Evolutionary conservation across 2,113 vertebrate genomes (phyloP), one percentile per base, ranked within the genome.

Genomic region (Oryzias woworae): DNA sequence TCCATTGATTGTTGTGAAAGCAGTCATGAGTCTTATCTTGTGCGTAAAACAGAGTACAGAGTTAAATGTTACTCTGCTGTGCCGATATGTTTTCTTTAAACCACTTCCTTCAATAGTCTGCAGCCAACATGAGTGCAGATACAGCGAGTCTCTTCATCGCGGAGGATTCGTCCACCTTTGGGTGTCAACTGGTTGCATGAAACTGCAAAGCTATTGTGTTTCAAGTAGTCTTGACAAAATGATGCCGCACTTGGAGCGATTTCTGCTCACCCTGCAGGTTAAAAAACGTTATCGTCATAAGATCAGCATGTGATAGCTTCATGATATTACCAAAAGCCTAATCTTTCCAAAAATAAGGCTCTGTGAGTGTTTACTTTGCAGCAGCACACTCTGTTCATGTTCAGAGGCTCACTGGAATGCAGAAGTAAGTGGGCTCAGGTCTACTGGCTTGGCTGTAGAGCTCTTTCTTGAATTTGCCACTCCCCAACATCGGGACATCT

Each of bases 301-400:
- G 82, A 82, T 78, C 71, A 70, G 69, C 87, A 89, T 92, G 87
- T 92, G 89, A 90, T 84, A 53, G 58, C 68, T 85, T 80, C 77
- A 81, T 80, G 69, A 88, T 63, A 81, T 87, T 88, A 86, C 83
- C 57, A 62, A 87, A 88, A 74, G 48, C 44, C 61, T 82, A 48
- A 84, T 84, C 83, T 75, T 83, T 79, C 73, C 36, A 36, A 36
- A 73, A 79, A 72, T 48, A 65, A 85, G 75, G 75, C 23, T 18
- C 80, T 82, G 57, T 28, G 75, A 86, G 73, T 85, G 82, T 87
- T 88, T 83, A 76, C 78, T 84, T 58, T 76, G 74, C 58, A 47
- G 72, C 65, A 26, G 55, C 5, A 46, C 65, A 65, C 61, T 86
- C 71, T 81, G 82, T 83, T 87, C 70, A 68, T 66, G 85, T 46